Evolutionary conservation across 2,888 invertebrate genomes (phyloP).

Genomic region (Smittia aterrima): DNA sequence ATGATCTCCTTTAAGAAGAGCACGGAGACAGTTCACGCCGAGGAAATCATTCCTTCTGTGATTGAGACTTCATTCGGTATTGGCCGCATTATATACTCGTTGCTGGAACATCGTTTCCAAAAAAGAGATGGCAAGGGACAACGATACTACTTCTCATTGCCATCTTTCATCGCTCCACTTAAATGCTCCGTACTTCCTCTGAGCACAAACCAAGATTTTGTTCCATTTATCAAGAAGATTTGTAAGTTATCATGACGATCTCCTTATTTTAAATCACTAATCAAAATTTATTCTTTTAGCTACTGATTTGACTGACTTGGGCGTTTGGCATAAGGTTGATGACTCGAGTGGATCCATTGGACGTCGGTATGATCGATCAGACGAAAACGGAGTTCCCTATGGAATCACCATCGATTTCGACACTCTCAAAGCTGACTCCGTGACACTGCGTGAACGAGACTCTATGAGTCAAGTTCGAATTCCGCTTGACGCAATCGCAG

Average conservation of each 20-base stretch:
- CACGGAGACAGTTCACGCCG: conserved; percentile 88
- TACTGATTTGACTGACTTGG: conserved; percentile 68
- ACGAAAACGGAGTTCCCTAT: conserved; percentile 96
- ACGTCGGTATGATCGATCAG: conserved; percentile 92
- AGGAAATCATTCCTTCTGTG: conserved; percentile 95
- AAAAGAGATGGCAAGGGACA: conserved; percentile 93
- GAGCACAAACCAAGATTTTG: conserved; percentile 84
- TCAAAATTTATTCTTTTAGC: conserved; percentile 55
- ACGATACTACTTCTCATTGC: conserved; percentile 88
- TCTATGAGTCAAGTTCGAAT: conserved; percentile 92
- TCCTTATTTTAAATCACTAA: conserved; percentile 37
- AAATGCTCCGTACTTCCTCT: conserved; percentile 97
- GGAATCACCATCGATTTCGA: conserved; percentile 99
- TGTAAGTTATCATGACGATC: conserved; percentile 60
- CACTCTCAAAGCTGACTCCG: conserved; percentile 82
- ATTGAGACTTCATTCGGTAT: conserved; percentile 99
- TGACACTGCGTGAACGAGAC: conserved; percentile 92
- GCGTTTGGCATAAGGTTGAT: conserved; percentile 91
- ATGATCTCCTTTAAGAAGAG: conserved; percentile 78
- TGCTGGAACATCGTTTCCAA: conserved; percentile 94
- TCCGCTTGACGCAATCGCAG: conserved; percentile 74
- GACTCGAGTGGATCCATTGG: conserved; percentile 97
- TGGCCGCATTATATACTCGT: conserved; percentile 93
- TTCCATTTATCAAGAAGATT: conserved; percentile 75
- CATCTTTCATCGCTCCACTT: conserved; percentile 88